A percentile compares a stretch with the other conserved stretches of the same genome.
Evolutionary conservation across 2,888 invertebrate genomes (phyloP).

Genomic region (Cataglyphis rosenhaueri): DNA sequence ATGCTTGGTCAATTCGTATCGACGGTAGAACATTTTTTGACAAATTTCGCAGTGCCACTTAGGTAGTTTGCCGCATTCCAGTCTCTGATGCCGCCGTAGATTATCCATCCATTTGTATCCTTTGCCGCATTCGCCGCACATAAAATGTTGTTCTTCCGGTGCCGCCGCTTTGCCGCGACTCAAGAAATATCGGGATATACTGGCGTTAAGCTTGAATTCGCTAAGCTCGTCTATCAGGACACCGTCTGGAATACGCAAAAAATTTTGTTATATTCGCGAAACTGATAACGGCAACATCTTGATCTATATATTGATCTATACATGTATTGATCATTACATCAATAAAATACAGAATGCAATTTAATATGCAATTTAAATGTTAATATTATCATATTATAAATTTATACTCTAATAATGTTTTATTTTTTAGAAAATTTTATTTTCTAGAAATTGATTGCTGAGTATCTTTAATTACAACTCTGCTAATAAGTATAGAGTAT

Average conservation of each 20-base stretch:
- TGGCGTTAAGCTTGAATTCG: not conserved
- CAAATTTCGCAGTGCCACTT: conserved; percentile 82
- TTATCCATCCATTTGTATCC: conserved; percentile 85
- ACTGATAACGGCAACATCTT: not conserved
- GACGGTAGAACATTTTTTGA: conserved; percentile 84
- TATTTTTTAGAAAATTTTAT: not conserved
- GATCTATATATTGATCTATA: not conserved
- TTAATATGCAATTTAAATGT: not conserved
- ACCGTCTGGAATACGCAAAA: conserved; percentile 56
- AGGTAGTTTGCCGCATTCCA: conserved; percentile 84
- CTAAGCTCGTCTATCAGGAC: conserved; percentile 27
- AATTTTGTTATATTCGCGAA: conserved; percentile 12
- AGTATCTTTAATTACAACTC: not conserved
- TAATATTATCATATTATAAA: not conserved
- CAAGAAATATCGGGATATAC: not conserved
- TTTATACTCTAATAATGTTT: not conserved
- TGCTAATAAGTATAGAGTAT: not conserved
- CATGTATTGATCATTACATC: not conserved
- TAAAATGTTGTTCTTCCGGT: conserved; percentile 78
- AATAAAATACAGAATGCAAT: not conserved
- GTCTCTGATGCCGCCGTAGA: conserved; percentile 82
- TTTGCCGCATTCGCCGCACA: conserved; percentile 84
- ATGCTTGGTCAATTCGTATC: conserved; percentile 86
- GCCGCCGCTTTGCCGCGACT: conserved; percentile 61
- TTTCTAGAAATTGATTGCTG: not conserved